A percentile compares a stretch with the other conserved stretches of the same genome.
These are phyloP conservation scores for Drosophila anceps DNA, from an alignment of 2,888 invertebrate species.

Conservation along the genomic window DNA sequence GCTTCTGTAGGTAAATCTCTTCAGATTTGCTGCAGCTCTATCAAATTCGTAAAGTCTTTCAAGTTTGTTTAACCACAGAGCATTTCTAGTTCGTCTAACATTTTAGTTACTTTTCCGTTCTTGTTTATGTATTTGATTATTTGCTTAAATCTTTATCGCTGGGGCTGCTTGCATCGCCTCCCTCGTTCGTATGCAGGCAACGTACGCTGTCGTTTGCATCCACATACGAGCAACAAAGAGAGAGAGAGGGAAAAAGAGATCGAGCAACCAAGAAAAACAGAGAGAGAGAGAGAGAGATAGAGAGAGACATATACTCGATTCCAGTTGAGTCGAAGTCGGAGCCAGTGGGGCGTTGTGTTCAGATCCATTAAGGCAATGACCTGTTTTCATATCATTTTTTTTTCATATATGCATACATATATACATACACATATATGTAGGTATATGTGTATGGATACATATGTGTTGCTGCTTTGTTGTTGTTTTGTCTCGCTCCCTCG, in stretches of 20 bases:
- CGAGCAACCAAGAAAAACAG: background rate
- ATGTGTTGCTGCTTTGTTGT: constrained; percentile 68
- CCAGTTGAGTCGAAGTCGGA: constrained; percentile 20
- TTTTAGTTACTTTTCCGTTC: constrained; percentile 24
- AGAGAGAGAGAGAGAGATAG: background rate
- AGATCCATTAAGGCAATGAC: constrained; percentile 84
- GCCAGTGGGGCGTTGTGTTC: constrained; percentile 52
- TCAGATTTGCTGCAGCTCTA: background rate
- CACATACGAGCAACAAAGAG: constrained; percentile 40
- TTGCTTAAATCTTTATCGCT: constrained; percentile 83
- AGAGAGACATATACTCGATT: constrained; percentile 14
- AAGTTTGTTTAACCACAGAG: constrained; percentile 18
- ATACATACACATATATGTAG: constrained; percentile 21
- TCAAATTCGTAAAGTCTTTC: no score
- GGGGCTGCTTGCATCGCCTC: constrained; percentile 48
- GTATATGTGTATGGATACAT: background rate
- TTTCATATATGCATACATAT: constrained; percentile 40
- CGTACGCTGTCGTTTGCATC: constrained; percentile 71
- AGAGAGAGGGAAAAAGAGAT: background rate
- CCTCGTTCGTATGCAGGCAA: constrained; percentile 71
- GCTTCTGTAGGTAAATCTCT: background rate
- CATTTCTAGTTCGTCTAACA: constrained; percentile 17
- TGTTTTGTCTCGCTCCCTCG: constrained; percentile 79
- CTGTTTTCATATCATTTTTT: constrained; percentile 82
- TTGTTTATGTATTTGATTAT: constrained; percentile 77